These are phyloP conservation scores for Zaprionus lachaisei DNA, from an alignment of 1,140 invertebrate genomes.

Conservation along the genomic window DNA sequence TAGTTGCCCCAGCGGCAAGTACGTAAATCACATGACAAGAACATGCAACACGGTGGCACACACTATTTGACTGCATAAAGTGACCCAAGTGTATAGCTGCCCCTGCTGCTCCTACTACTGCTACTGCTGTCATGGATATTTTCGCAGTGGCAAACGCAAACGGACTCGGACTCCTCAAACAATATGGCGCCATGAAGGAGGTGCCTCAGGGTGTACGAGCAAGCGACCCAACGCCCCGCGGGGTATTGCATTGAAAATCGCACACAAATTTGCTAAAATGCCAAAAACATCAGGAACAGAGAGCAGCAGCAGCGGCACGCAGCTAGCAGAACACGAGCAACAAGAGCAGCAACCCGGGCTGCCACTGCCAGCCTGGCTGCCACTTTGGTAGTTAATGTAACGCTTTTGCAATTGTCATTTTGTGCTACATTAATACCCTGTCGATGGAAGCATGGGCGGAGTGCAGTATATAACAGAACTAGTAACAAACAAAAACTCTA, in stretches of 20 bases:
- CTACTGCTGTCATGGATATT: slow-evolving; percentile 34
- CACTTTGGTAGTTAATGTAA: slow-evolving; percentile 54
- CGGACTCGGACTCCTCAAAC: slow-evolving; percentile 7
- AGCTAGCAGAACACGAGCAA: slow-evolving; percentile 22
- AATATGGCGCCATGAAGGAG: slow-evolving; percentile 19
- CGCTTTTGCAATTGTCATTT: slow-evolving; percentile 35
- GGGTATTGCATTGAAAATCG: slow-evolving; percentile 34
- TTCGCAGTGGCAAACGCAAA: slow-evolving; percentile 18
- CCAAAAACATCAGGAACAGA: slow-evolving; percentile 49
- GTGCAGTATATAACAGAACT: neutral
- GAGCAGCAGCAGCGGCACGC: neutral
- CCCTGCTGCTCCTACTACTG: neutral
- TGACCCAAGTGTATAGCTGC: slow-evolving; percentile 14
- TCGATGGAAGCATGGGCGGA: neutral
- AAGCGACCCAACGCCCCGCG: neutral
- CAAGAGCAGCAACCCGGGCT: neutral
- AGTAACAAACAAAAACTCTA: neutral
- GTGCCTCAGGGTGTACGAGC: neutral
- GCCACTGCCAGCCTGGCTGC: slow-evolving; percentile 15
- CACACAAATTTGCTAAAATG: slow-evolving; percentile 53
- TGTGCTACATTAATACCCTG: slow-evolving; percentile 36
- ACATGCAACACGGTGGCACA: slow-evolving; percentile 41
- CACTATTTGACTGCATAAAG: slow-evolving; percentile 43
- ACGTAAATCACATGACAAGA: slow-evolving; percentile 47
- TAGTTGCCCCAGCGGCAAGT: slow-evolving; percentile 9